Conservation (phyloP, 2,113 vertebrate species). For the Actenoides lindsayi region DNA sequence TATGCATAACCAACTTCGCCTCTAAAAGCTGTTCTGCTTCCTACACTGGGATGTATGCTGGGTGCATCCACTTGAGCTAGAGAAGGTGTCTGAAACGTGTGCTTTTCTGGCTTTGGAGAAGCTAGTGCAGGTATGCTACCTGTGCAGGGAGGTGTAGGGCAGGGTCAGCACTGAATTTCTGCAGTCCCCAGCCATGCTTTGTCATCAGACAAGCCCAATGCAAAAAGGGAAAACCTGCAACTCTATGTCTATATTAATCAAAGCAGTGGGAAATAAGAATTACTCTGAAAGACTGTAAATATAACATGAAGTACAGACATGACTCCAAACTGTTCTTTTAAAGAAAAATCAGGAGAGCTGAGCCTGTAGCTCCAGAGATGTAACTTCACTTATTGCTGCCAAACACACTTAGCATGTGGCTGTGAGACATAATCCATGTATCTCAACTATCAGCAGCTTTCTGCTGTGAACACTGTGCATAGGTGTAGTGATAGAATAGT, state of each 20-base stretch:
- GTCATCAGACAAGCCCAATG: not conserved
- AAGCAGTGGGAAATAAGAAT: not conserved
- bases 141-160: not conserved
- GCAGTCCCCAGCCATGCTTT: not conserved
- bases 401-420: not conserved
- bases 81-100: not conserved
- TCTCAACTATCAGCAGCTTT: not conserved
- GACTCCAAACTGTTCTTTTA: not conserved
- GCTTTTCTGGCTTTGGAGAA: not conserved
- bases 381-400: not conserved
- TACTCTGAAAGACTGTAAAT: not conserved
- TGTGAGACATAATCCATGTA: not conserved
- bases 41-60: not conserved
- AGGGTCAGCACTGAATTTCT: not conserved
- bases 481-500: not conserved
- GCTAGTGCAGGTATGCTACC: not conserved
- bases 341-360: not conserved
- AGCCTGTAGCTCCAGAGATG: not conserved
- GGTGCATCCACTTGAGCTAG: not conserved
- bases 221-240: not conserved
- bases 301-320: not conserved
- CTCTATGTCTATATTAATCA: not conserved
- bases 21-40: not conserved
- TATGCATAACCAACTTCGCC: not conserved
- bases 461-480: not conserved